Base-by-base conservation (phyloP, 2,888 invertebrate genomes). In the Agrotis segetum region DNA sequence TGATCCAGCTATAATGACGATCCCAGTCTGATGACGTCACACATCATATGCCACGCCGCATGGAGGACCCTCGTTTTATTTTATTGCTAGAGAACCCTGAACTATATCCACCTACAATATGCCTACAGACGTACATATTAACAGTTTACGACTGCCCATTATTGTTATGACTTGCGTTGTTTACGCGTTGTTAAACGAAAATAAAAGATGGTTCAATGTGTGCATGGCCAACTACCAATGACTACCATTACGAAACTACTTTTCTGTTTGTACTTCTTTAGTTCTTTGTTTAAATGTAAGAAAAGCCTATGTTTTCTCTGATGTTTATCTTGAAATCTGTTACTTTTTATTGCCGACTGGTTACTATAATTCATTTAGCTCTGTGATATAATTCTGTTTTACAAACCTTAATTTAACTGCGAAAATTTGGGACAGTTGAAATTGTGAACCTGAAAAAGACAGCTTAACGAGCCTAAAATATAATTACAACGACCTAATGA, bases 1-100 rank as follows among this genome's bases (percentile, higher is more conserved):
- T 75, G 17, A 75, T 81, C 62, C 58, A 59, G 58, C 74, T 82
- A 75, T 81, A 86, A 86, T 82, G 88, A 87, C 88, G 67, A 87
- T 70, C 88, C 88, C 88, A 79, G 72, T 63, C 62, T 59, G 50
- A 71, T 91, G 88, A 91, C 89, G 90, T 92, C 90, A 92, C 66
- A 70, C 68, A 77, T 76, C 81, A 81, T 79, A 82, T 85, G 86
- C 85, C 82, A 81, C 81, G 59, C 66, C 68, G 63, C 83, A 78
- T 67, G 81, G 71, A 84, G 83, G 82, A 84, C 85, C 87, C 89
- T 91, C 89, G 82, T 92, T 92, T 89, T 84, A 89, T 91, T 92
- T 92, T 92, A 93, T 92, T 88, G 85, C 88, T 80, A 71, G 85
- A 84, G 85, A 83, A 73, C 82, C 81, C 77, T 70, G 65, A 71